Evolutionary conservation across 2,888 invertebrate species (phyloP).

Genomic region (Dicyrtomina minuta): DNA sequence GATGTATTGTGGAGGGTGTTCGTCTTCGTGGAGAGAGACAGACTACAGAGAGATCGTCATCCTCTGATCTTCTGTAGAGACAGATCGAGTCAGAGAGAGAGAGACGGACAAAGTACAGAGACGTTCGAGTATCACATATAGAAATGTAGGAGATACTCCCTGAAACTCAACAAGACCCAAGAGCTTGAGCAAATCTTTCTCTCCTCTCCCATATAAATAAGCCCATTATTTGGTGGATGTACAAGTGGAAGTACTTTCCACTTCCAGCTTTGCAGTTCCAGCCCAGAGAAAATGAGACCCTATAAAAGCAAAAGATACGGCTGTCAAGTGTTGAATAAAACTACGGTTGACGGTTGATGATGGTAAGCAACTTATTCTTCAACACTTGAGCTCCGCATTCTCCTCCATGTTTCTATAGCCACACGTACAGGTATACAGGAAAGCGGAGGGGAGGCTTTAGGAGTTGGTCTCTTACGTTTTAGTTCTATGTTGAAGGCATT

Average conservation of each 20-base stretch:
- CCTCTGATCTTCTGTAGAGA: too few species aligned
- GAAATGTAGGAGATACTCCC: not conserved
- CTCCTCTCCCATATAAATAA: too few species aligned
- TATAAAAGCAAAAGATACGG: slow-evolving; percentile 12
- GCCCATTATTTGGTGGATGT: not conserved
- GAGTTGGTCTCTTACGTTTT: not conserved
- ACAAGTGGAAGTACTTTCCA: not conserved
- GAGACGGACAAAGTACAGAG: too few species aligned
- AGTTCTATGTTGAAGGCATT: not conserved
- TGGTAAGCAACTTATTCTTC: slow-evolving; percentile 15
- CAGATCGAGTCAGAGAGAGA: too few species aligned
- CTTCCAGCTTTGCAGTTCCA: too few species aligned
- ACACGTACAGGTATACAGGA: too few species aligned
- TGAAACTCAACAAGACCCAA: not conserved
- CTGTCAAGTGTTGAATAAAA: slow-evolving; percentile 14
- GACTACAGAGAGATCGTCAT: too few species aligned
- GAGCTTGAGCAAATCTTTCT: not conserved
- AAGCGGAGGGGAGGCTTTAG: not conserved
- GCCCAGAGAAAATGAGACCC: slow-evolving; percentile 4
- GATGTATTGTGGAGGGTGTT: too few species aligned
- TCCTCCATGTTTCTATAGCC: too few species aligned
- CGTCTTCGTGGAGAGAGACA: too few species aligned
- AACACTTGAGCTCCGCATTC: not conserved
- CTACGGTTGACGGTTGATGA: too few species aligned
- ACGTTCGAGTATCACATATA: too few species aligned